Conservation (phyloP, 2,888 invertebrate species). For the Hemicrepidius hirtus region DNA sequence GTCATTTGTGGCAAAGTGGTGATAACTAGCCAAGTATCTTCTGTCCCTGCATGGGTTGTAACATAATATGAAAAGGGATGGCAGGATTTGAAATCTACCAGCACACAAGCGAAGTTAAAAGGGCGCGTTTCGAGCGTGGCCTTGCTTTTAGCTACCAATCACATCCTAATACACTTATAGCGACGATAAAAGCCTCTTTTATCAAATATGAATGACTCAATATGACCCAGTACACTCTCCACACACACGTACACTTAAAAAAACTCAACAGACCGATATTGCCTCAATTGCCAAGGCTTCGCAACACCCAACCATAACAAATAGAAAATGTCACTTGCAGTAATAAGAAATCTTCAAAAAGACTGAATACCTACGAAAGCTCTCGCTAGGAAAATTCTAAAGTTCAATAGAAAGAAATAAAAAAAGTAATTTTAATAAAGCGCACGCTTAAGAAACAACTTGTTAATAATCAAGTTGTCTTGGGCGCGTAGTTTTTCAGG, state of each 20-base stretch:
- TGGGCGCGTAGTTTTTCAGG: constrained; percentile 35
- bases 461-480: constrained; percentile 33
- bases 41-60: constrained; percentile 32
- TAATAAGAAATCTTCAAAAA: constrained; percentile 36
- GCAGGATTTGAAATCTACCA: constrained; percentile 26
- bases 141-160: constrained; percentile 65
- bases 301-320: constrained; percentile 39
- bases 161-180: constrained; percentile 64
- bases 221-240: constrained; percentile 56
- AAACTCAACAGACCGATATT: constrained; percentile 35
- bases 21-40: constrained; percentile 43
- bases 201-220: constrained; percentile 64
- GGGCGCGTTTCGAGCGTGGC: constrained; percentile 60
- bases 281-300: constrained; percentile 37
- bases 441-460: not conserved
- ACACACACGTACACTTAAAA: constrained; percentile 17
- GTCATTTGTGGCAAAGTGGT: constrained; percentile 41
- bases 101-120: constrained; percentile 58
- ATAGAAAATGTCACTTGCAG: constrained; percentile 46
- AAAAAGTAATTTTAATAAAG: not conserved
- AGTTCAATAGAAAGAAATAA: too few species aligned
- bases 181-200: constrained; percentile 63
- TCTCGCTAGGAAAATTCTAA: not conserved
- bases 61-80: constrained; percentile 37
- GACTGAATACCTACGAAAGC: constrained; percentile 19